Conservation (phyloP, 2,888 invertebrate species). For the Trachelus iudaicus region DNA sequence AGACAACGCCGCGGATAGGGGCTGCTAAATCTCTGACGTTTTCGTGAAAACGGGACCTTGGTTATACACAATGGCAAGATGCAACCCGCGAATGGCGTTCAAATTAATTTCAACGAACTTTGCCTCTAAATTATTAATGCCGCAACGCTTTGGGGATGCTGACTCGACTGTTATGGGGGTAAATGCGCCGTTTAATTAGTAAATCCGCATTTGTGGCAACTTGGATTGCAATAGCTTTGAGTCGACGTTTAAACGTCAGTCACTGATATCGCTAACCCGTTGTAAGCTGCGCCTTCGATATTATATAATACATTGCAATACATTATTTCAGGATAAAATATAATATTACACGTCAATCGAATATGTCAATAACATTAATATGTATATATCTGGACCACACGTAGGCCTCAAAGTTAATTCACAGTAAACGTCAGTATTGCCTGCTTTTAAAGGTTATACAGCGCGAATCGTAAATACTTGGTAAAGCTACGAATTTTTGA, state of each 20-base stretch:
- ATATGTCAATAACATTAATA: no score
- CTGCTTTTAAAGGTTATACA: no score
- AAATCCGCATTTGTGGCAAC: constrained; percentile 47
- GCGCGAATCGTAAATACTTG: no score
- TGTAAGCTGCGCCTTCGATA: no score
- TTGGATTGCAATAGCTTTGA: not conserved
- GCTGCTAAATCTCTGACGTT: constrained; percentile 36
- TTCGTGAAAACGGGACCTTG: constrained; percentile 28
- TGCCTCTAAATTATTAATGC: constrained; percentile 25
- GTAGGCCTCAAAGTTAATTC: no score
- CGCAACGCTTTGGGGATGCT: constrained; percentile 23
- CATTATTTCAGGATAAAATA: no score
- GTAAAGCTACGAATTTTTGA: constrained; percentile 47
- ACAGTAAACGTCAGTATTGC: no score
- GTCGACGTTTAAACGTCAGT: not conserved
- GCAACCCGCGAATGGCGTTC: constrained; percentile 42
- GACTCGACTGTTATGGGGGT: constrained; percentile 39
- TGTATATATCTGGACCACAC: no score
- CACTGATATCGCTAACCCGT: no score
- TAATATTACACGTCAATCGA: no score
- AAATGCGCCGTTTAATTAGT: constrained; percentile 52
- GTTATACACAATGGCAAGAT: constrained; percentile 32
- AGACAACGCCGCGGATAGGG: constrained; percentile 22
- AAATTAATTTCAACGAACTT: constrained; percentile 51
- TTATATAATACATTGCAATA: no score